Evolutionary conservation across 2,888 invertebrate genomes (phyloP).

Genomic region (Nephrotoma appendiculata): DNA sequence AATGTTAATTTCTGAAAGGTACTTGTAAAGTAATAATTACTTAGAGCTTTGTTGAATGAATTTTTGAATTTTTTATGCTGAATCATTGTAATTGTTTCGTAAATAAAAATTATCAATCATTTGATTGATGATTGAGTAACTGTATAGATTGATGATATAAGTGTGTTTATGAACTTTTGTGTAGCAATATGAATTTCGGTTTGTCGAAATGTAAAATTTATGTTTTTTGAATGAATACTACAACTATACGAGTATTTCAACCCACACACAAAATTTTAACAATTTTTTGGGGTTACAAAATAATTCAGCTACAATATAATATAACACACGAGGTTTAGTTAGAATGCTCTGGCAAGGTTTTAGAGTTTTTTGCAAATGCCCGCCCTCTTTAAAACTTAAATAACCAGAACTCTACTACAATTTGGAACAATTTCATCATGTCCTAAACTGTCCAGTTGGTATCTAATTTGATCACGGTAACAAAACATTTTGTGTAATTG

Average conservation of each 20-base stretch:
- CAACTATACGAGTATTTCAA: background rate
- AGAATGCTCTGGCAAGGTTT: no score
- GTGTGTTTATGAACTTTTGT: background rate
- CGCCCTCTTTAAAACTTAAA: no score
- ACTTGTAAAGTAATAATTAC: background rate
- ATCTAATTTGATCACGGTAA: no score
- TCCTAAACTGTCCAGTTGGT: no score
- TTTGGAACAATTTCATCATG: no score
- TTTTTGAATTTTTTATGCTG: background rate
- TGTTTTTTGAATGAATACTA: background rate
- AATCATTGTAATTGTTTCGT: background rate
- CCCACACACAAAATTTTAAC: background rate
- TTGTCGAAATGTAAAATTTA: background rate
- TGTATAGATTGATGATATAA: background rate
- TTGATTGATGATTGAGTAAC: background rate
- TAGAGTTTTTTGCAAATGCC: no score
- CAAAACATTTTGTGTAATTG: no score
- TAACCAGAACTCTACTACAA: no score
- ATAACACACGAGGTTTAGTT: no score
- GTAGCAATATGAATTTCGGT: background rate
- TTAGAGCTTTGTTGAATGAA: background rate
- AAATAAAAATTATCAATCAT: background rate
- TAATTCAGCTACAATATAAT: no score
- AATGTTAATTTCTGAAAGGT: background rate
- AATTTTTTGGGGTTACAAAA: no score